phyloP scores from a whole-genome alignment of 2,797 vertebrate species.

The Nyctalus aviator region DNA sequence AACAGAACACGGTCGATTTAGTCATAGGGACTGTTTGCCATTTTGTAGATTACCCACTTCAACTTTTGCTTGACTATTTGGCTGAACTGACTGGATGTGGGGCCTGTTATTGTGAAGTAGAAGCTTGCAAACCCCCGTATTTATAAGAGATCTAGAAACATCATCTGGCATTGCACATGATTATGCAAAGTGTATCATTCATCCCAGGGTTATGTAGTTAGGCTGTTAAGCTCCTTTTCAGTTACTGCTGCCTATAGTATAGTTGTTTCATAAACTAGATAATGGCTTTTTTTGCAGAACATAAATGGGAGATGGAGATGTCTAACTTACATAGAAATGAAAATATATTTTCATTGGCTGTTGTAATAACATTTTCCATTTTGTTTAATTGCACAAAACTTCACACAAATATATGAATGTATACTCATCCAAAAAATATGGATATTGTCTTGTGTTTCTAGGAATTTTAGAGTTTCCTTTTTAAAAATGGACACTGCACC shows the following conservation, averaged over 20 bases:
- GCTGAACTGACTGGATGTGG: slow-evolving; percentile 66
- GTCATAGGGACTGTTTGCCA: slow-evolving; percentile 60
- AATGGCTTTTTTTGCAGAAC: slow-evolving; percentile 82
- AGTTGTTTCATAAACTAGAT: slow-evolving; percentile 79
- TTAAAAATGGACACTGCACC: slow-evolving; percentile 81
- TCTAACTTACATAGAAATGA: slow-evolving; percentile 83
- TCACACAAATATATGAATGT: slow-evolving; percentile 86
- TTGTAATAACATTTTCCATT: slow-evolving; percentile 84
- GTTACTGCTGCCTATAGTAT: slow-evolving; percentile 71
- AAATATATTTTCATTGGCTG: slow-evolving; percentile 85
- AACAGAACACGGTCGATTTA: slow-evolving; percentile 62
- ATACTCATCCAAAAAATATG: slow-evolving; percentile 81
- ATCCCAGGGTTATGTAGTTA: slow-evolving; percentile 77
- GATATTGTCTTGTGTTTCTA: slow-evolving; percentile 86
- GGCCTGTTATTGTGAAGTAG: slow-evolving; percentile 78
- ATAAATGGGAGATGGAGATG: slow-evolving; percentile 79
- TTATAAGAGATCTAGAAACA: slow-evolving; percentile 84
- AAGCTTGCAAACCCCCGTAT: slow-evolving; percentile 86
- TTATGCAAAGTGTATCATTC: slow-evolving; percentile 82
- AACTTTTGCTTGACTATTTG: slow-evolving; percentile 68
- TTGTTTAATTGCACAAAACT: slow-evolving; percentile 87
- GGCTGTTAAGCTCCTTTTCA: slow-evolving; percentile 73
- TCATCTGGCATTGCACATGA: slow-evolving; percentile 82
- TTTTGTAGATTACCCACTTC: slow-evolving; percentile 72
- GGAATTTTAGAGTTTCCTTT: slow-evolving; percentile 86